Evolutionary conservation across 2,797 vertebrate genomes (phyloP), one percentile per base, ranked within the genome.

Genomic region (Adrianichthys oophorus): DNA sequence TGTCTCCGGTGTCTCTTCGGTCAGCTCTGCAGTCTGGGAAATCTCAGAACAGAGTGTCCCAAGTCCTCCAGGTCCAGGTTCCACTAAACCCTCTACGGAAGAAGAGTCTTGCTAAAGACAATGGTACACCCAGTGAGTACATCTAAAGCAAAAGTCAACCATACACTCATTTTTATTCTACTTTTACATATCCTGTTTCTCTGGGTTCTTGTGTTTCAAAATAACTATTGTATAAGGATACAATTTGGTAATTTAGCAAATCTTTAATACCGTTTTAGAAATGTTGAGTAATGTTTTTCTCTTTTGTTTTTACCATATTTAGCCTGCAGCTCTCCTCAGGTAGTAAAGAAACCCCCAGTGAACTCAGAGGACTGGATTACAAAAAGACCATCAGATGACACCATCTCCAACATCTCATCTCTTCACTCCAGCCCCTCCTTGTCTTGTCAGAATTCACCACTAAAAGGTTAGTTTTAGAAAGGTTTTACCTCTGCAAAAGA

Each of bases 51-150:
- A 82, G 96, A 67, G 95, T 94, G 68, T 98, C 95, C 54, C 96
- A 98, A 86, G 95, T 95, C 40, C 94, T 98, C 0, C 97, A 96
- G 74, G 94, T 96, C 41, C 93, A 94, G 49, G 96, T 98, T 62
- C 95, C 95, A 54, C 89, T 98, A 56, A 93, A 97, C 73, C 95
- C 95, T 1, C 85, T 94, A 3, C 88, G 95, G 56, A 98, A 96
- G 86, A 98, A 95, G 85, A 95, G 93, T 59, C 87, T 89, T 13
- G 75, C 92, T 32, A 98, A 94, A 80, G 96, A 98, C 65, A 86
- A 91, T 0, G 83, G 90, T 54, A 70, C 85, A 0, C 17, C 83
- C 16, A 93, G 97, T 98, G 76, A 94, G 96, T 91, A 1, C 48
- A 58, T 16, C 3, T 50, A 0, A 15, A 1, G 7, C 12, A 3